These are phyloP conservation scores for Loriculus beryllinus DNA, from an alignment of 2,797 vertebrate species.

Conservation along the genomic window DNA sequence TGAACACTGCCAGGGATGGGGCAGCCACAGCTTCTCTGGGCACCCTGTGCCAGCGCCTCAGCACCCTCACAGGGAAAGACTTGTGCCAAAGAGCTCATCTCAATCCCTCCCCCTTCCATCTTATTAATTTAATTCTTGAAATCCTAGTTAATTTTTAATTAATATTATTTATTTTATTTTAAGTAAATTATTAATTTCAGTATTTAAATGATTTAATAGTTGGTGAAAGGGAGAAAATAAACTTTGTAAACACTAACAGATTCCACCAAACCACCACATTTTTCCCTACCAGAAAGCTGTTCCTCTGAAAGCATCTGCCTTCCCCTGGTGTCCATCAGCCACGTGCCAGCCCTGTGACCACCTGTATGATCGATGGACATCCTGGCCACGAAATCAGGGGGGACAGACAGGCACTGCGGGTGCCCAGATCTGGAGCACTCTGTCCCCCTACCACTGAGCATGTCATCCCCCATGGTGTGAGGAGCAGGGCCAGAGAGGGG, in stretches of 20 bases:
- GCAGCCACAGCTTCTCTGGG: too few relatives aligned
- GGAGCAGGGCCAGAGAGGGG: neutral
- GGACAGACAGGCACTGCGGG: rapidly evolving
- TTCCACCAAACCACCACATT: neutral
- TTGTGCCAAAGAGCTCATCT: neutral
- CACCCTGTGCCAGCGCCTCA: too few relatives aligned
- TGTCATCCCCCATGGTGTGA: neutral
- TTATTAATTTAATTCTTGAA: neutral
- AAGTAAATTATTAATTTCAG: neutral
- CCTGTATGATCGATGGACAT: neutral
- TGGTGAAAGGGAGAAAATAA: neutral
- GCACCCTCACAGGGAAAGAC: neutral
- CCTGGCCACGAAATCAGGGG: rapidly evolving
- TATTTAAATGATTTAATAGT: neutral
- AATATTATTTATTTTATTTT: neutral
- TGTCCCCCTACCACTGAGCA: rapidly evolving
- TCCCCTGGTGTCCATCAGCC: neutral
- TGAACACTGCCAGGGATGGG: too few relatives aligned
- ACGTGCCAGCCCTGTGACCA: rapidly evolving
- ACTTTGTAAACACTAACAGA: neutral
- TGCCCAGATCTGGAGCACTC: neutral
- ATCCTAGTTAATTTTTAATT: neutral
- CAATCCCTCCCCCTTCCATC: neutral
- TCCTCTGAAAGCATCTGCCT: neutral
- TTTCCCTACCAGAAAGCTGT: neutral